Evolutionary conservation across 2,797 vertebrate species (phyloP), one percentile per base, ranked within the genome.

Genomic region (Somateria mollissima): DNA sequence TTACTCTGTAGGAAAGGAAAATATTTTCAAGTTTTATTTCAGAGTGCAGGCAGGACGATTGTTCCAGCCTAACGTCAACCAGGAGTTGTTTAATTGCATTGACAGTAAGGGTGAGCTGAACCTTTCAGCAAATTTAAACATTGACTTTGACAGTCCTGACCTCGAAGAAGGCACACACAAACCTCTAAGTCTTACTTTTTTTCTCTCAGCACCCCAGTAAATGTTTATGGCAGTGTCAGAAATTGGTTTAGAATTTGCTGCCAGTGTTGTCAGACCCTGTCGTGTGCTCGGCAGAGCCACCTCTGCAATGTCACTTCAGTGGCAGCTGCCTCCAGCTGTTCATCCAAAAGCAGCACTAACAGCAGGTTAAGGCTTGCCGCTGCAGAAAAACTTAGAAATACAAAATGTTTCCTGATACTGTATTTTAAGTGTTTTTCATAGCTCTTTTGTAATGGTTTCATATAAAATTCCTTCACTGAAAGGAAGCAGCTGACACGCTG

Each of bases 371-470:
- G 30, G 64, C 67, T 83, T 53, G 16, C 2, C 2, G 39, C 1
- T 30, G 79, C 47, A 54, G 34, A 36, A 34, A 87, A 58, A 34
- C 57, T 53, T 15, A 4, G 22, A 56, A 39, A 22, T 24, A 56
- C 36, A 56, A 79, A 82, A 49, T 1, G 36, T 62, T 15, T 49
- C 53, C 61, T 30, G 69, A 80, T 14, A 25, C 0, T 1, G 37
- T 24, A 58, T n/a, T 75, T 75, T 51, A 74, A 90, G 65, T 39
- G 8, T 20, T 89, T 81, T 51, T 62, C 82, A 45, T 37, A 54
- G 62, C 19, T 73, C 67, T 75, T 51, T 49, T 72, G 2, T 53
- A 91, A 95, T 66, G 54, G 76, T 57, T 90, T 77, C 72, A 34
- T 16, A 84, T 54, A 37, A 61, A 91, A 94, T 16, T 34, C 82